phyloP scores from a whole-genome alignment of 2,797 vertebrate species.

The Octomys mimax region DNA sequence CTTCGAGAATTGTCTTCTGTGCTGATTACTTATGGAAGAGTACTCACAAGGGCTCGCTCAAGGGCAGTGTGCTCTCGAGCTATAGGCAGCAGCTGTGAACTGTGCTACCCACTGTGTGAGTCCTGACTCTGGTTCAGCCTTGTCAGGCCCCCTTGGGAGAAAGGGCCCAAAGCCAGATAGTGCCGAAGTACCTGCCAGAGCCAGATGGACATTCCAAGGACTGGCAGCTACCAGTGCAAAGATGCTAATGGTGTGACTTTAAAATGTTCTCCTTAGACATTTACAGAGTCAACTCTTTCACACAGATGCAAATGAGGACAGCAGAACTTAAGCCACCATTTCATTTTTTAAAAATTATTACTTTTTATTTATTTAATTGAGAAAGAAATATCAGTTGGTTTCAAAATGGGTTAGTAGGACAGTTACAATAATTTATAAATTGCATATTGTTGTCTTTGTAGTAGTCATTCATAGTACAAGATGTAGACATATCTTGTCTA shows the following conservation, averaged over 20 bases:
- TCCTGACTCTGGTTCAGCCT: conserved; percentile 40
- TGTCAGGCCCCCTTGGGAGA: not conserved
- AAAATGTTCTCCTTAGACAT: not conserved
- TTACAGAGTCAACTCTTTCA: conserved; percentile 18
- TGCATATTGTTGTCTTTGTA: too few species aligned
- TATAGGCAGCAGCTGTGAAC: conserved; percentile 63
- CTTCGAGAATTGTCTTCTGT: not conserved
- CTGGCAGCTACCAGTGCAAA: conserved; percentile 2
- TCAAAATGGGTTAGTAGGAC: too few species aligned
- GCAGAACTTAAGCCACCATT: not conserved
- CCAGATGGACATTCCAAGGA: not conserved
- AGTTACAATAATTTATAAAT: too few species aligned
- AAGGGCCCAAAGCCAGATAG: conserved; percentile 52
- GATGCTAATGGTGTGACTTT: conserved; percentile 33
- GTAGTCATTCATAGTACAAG: too few species aligned
- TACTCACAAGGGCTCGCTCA: conserved; percentile 28
- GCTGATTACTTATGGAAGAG: not conserved
- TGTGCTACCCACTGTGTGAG: not conserved
- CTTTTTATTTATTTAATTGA: too few species aligned
- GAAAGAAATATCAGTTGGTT: too few species aligned
- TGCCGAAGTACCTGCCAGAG: not conserved
- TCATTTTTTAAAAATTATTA: not conserved
- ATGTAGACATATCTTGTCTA: too few species aligned
- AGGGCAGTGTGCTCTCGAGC: conserved; percentile 52
- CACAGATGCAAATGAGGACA: not conserved